Base-by-base conservation (phyloP, 2,888 invertebrate genomes). In the Melolontha melolontha region DNA sequence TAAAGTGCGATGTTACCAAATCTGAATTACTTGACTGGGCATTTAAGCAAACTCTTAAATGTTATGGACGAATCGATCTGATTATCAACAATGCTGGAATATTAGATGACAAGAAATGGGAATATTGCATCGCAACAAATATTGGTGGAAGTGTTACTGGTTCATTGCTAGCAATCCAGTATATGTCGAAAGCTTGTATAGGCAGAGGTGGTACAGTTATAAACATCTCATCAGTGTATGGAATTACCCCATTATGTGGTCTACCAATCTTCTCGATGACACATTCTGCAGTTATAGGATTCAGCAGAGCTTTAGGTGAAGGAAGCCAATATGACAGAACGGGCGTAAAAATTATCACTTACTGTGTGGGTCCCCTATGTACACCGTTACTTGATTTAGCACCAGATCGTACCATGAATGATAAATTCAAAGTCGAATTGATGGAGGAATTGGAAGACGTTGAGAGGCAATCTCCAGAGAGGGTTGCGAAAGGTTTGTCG, bases 91-190 rank as follows among this genome's bases (percentile, higher is more conserved):
- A 92, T 79, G 93, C 93, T 5, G 93, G 92, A 1, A 89, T 92
- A 49, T 89, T 92, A 88, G 91, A 92, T 80, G 92, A 92, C 77
- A 84, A 89, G 73, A 89, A 90, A 77, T 92, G 92, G 92, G 91
- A 92, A 78, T 84, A 90, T 7, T 90, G 91, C 81, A 88, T 92
- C 29, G 89, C 76, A 22, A 79, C 79, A 4, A 83, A 84, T 71
- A 73, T 83, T 71, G 79, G 77, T 71, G 84, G 84, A 6, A 79
- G 81, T 1, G 77, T 85, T 11, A 72, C 79, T 11, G 84, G 86
- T 73, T 84, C 84, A 0, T 70, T 85, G 10, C 82, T 87, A 47
- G 88, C 85, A 41, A 81, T 86, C 77, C 83, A 87, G 57, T 84
- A 86, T 75, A 86, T 89, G 87, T 83, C 87, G n/a, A 85, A 80